These are phyloP conservation scores for Seriola rivoliana DNA, from an alignment of 2,113 vertebrate genomes.

Conservation along the genomic window DNA sequence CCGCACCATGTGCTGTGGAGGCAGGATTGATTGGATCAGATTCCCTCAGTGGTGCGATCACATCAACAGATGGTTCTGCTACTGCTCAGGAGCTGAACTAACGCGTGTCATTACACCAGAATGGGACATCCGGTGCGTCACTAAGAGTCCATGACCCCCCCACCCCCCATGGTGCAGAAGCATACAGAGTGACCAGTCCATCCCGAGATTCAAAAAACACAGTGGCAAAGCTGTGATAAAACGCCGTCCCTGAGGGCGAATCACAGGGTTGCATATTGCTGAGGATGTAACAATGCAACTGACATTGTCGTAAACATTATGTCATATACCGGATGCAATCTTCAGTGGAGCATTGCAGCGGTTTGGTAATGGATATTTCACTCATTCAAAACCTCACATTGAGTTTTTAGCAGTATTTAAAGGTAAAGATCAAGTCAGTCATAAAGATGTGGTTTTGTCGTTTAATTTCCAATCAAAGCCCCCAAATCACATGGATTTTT, in stretches of 20 bases:
- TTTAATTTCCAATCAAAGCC: background rate
- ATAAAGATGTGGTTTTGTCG: background rate
- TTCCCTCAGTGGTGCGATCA: constrained; percentile 23
- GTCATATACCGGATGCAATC: background rate
- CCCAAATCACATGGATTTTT: too few relatives aligned
- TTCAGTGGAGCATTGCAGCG: background rate
- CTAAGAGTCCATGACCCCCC: background rate
- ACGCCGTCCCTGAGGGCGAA: background rate
- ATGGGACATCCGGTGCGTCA: background rate
- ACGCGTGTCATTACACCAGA: background rate
- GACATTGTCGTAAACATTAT: too few relatives aligned
- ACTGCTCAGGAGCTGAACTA: constrained; percentile 5
- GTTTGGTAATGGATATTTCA: background rate
- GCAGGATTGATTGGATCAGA: constrained; percentile 58
- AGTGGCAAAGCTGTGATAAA: background rate
- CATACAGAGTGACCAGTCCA: background rate
- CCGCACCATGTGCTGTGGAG: constrained; percentile 23
- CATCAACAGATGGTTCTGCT: constrained; percentile 50
- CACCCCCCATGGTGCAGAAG: background rate
- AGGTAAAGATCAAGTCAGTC: background rate
- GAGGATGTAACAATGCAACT: background rate
- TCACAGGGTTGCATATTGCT: background rate
- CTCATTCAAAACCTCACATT: background rate
- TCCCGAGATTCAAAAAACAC: constrained; percentile 6
- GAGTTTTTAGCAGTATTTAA: background rate